Conservation (phyloP, 2,888 invertebrate species). For the Drosophila pseudotalamancana region DNA sequence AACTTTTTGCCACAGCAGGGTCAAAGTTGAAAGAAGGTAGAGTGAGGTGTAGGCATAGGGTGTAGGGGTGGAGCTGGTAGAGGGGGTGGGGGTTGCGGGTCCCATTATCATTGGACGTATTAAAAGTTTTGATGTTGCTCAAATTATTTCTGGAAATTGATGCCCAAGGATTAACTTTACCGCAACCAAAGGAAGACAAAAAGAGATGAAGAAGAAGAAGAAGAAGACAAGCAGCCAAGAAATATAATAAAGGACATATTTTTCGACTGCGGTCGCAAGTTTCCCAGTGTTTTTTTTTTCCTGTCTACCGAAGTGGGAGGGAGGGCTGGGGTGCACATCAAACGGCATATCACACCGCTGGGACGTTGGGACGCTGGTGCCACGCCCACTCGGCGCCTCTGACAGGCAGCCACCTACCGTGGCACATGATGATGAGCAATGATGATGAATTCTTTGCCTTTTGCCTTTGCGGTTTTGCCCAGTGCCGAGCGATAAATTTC, state of each 20-base stretch:
- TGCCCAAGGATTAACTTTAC: constrained; percentile 78
- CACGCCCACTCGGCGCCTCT: constrained; percentile 23
- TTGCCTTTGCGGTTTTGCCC: constrained; percentile 56
- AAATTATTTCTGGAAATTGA: constrained; percentile 81
- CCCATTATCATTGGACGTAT: constrained; percentile 79
- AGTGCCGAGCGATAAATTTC: constrained; percentile 51
- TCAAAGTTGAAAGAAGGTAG: background rate
- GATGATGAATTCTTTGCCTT: constrained; percentile 75
- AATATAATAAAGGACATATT: constrained; percentile 73
- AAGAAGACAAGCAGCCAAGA: constrained; percentile 24
- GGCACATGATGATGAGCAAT: constrained; percentile 57
- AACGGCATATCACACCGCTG: constrained; percentile 64
- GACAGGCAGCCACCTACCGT: constrained; percentile 52
- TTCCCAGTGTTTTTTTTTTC: constrained; percentile 2
- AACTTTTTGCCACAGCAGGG: constrained; percentile 27
- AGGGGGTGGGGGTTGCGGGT: constrained; percentile 19
- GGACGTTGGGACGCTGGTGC: constrained; percentile 46
- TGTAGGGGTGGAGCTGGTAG: background rate
- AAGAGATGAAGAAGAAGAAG: background rate
- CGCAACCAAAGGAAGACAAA: constrained; percentile 20
- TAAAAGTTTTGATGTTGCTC: constrained; percentile 80
- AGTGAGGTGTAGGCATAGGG: background rate
- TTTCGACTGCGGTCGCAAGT: constrained; percentile 47
- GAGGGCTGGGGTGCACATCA: constrained; percentile 57
- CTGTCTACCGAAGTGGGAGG: too few species aligned